Conservation (phyloP, 2,797 vertebrate genomes). For the Geotrypetes seraphini region DNA sequence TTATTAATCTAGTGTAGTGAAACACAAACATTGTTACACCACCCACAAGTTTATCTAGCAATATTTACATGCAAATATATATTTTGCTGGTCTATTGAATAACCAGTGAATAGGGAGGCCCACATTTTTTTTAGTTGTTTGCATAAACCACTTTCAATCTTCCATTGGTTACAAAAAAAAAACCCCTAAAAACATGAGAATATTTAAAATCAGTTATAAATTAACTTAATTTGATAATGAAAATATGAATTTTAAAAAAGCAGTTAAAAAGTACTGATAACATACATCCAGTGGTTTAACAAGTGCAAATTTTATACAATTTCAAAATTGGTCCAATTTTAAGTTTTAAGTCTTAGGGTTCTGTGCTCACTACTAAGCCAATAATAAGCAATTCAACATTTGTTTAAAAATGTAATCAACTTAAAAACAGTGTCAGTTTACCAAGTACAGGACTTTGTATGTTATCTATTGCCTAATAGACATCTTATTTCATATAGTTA, state of each 20-base stretch:
- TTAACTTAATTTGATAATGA: conserved; percentile 74
- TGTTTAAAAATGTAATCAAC: conserved; percentile 46
- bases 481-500: conserved; percentile 67
- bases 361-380: conserved; percentile 50
- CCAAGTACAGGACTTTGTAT: conserved; percentile 78
- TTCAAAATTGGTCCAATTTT: conserved; percentile 74
- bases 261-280: conserved; percentile 52
- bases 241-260: conserved; percentile 51
- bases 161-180: conserved; percentile 66
- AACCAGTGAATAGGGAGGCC: conserved; percentile 13
- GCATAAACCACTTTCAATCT: conserved; percentile 66
- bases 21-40: conserved; percentile 26
- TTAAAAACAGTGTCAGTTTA: conserved; percentile 77
- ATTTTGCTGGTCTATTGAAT: conserved; percentile 36
- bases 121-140: conserved; percentile 49
- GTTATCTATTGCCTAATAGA: conserved; percentile 81
- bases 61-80: conserved; percentile 36
- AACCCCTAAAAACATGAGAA: conserved; percentile 36
- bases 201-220: conserved; percentile 70
- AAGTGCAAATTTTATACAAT: conserved; percentile 69
- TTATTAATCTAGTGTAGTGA: conserved; percentile 34
- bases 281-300: conserved; percentile 55
- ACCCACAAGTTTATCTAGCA: conserved; percentile 33
- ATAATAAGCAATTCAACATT: conserved; percentile 32
- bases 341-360: conserved; percentile 43